A percentile compares a stretch with the other conserved stretches of the same genome.
These are phyloP conservation scores for Metallyticus violacea DNA, from an alignment of 2,888 invertebrate species.

Conservation along the genomic window DNA sequence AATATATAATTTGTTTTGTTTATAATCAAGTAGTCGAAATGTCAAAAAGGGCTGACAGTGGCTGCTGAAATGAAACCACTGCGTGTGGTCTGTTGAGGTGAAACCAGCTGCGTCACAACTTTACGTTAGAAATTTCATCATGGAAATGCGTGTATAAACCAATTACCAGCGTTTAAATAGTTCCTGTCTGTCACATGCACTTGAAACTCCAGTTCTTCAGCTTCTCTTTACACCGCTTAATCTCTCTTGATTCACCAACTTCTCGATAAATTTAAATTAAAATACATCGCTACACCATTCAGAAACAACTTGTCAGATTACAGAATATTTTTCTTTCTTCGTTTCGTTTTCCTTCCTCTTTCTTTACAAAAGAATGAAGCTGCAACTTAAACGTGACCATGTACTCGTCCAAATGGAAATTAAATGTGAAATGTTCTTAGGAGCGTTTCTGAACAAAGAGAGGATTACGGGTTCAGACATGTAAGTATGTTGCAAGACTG, in stretches of 20 bases:
- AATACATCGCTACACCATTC: background rate
- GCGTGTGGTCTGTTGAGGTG: background rate
- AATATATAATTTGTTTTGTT: too few relatives aligned
- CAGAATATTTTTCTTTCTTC: background rate
- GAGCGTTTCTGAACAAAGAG: background rate
- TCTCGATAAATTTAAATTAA: background rate
- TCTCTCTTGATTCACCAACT: background rate
- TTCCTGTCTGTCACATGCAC: background rate
- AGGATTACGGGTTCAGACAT: background rate
- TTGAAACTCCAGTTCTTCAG: background rate
- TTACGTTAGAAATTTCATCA: background rate
- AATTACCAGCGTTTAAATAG: background rate
- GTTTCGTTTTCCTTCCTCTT: background rate
- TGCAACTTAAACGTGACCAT: background rate
- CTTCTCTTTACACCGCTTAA: background rate
- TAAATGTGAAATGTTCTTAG: background rate
- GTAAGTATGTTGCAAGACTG: too few relatives aligned
- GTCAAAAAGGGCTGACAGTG: too few relatives aligned
- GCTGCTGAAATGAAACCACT: background rate
- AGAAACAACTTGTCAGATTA: background rate
- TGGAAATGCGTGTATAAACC: background rate
- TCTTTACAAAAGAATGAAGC: background rate
- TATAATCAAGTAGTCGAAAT: too few relatives aligned
- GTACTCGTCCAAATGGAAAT: background rate
- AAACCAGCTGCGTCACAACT: background rate